A percentile compares a stretch with the other conserved stretches of the same genome.
phyloP scores from a whole-genome alignment of 2,888 invertebrate genomes.

The Agrochola macilenta region DNA sequence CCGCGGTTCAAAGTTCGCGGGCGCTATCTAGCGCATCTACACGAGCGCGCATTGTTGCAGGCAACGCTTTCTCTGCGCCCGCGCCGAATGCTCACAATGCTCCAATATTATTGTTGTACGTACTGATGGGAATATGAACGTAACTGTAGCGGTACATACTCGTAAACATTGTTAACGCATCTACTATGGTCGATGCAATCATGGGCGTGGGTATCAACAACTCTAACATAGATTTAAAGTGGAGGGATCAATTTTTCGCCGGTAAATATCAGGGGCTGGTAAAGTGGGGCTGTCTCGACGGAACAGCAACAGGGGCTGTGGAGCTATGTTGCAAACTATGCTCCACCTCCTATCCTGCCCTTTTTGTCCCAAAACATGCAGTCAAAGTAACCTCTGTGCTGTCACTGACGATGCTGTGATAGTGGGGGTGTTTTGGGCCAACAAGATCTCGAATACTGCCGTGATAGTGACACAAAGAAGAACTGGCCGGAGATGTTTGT shows the following conservation, averaged over 20 bases:
- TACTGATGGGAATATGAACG: constrained; percentile 67
- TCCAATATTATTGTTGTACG: constrained; percentile 70
- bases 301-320: not conserved
- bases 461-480: not conserved
- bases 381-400: not conserved
- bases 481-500: not conserved
- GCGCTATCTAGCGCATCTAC: constrained; percentile 75
- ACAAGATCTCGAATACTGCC: not conserved
- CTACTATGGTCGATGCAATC: constrained; percentile 37
- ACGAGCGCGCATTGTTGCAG: constrained; percentile 71
- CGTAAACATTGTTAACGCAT: constrained; percentile 63
- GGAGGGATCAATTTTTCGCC: not conserved
- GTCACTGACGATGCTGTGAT: not conserved
- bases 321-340: not conserved
- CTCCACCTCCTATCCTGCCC: not conserved
- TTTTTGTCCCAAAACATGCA: not conserved
- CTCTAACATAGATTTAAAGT: not conserved
- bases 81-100: constrained; percentile 66
- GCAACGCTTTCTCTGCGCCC: constrained; percentile 72
- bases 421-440: not conserved
- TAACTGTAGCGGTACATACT: constrained; percentile 59
- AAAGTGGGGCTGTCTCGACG: not conserved
- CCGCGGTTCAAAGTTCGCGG: constrained; percentile 74
- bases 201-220: constrained; percentile 34
- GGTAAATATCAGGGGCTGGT: not conserved